A percentile compares a stretch with the other conserved stretches of the same genome.
phyloP scores from a whole-genome alignment of 2,797 vertebrate genomes.

The Spheniscus humboldti region DNA sequence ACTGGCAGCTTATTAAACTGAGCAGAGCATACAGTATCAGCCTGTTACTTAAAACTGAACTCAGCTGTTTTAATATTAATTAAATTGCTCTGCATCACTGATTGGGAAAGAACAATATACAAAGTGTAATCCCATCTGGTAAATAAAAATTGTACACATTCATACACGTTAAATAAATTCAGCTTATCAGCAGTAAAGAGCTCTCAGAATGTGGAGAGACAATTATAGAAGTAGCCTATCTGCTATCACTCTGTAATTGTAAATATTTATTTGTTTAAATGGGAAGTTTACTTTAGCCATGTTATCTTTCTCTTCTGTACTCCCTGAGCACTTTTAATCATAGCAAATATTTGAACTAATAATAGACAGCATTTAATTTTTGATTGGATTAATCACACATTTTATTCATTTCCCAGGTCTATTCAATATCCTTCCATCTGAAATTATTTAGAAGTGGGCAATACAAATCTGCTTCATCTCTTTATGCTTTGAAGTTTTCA shows the following conservation, averaged over 20 bases:
- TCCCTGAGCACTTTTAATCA: conserved; percentile 6
- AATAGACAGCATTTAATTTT: conserved; percentile 6
- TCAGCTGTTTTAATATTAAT: conserved; percentile 18
- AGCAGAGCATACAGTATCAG: not conserved
- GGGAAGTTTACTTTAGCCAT: not conserved
- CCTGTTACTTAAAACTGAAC: conserved; percentile 13
- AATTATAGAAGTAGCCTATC: not conserved
- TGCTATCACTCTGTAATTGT: not conserved
- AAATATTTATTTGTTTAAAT: conserved; percentile 22
- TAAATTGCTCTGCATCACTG: conserved; percentile 7
- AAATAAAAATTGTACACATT: conserved; percentile 16
- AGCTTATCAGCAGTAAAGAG: not conserved
- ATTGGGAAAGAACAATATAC: not conserved
- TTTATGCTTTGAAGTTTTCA: conserved; percentile 35
- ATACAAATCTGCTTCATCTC: not conserved
- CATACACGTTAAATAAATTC: not conserved
- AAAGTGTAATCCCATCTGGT: not conserved
- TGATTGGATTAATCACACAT: not conserved
- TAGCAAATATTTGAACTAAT: conserved; percentile 12
- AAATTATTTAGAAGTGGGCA: conserved; percentile 21
- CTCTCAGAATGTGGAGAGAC: not conserved
- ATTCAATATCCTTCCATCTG: not conserved
- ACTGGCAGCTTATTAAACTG: conserved; percentile 11
- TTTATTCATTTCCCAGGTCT: conserved; percentile 34
- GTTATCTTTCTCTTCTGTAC: conserved; percentile 10